Evolutionary conservation across 2,113 vertebrate genomes (phyloP).

Genomic region (Mobula birostris): DNA sequence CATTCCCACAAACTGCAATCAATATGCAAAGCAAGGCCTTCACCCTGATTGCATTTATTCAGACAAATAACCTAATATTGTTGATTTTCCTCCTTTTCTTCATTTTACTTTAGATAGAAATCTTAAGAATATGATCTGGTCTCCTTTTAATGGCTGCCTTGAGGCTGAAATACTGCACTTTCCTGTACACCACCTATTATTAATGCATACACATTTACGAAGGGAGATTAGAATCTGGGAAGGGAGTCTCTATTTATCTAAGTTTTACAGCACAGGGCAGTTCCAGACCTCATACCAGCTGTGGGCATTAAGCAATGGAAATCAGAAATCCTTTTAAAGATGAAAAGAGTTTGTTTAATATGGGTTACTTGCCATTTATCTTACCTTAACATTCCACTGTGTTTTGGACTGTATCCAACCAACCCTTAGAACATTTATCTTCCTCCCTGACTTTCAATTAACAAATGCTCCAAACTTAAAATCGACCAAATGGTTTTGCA

Average conservation of each 20-base stretch:
- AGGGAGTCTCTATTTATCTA: slow-evolving; percentile 28
- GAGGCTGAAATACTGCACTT: slow-evolving; percentile 27
- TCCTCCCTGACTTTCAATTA: slow-evolving; percentile 2
- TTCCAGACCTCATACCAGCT: neutral
- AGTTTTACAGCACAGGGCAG: slow-evolving; percentile 9
- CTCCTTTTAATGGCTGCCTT: slow-evolving; percentile 10
- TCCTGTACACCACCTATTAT: slow-evolving; percentile 28
- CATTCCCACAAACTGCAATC: slow-evolving; percentile 35
- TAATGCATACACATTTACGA: slow-evolving; percentile 33
- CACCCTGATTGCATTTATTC: slow-evolving; percentile 18
- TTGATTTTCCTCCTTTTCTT: slow-evolving; percentile 20
- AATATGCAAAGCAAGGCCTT: neutral
- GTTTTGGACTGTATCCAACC: slow-evolving; percentile 15
- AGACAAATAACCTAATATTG: slow-evolving; percentile 35
- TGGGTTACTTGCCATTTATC: slow-evolving; percentile 29
- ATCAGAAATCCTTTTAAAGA: slow-evolving; percentile 32
- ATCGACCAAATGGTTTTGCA: neutral
- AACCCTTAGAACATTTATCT: slow-evolving; percentile 5
- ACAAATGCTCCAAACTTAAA: neutral
- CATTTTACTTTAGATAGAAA: slow-evolving; percentile 25
- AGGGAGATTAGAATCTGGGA: slow-evolving; percentile 32
- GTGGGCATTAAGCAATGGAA: slow-evolving; percentile 26
- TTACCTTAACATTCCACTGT: slow-evolving; percentile 25
- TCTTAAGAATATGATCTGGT: slow-evolving; percentile 32
- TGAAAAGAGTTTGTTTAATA: slow-evolving; percentile 30